Evolutionary conservation across 2,797 vertebrate genomes (phyloP).

Genomic region (Eospalax fontanierii): DNA sequence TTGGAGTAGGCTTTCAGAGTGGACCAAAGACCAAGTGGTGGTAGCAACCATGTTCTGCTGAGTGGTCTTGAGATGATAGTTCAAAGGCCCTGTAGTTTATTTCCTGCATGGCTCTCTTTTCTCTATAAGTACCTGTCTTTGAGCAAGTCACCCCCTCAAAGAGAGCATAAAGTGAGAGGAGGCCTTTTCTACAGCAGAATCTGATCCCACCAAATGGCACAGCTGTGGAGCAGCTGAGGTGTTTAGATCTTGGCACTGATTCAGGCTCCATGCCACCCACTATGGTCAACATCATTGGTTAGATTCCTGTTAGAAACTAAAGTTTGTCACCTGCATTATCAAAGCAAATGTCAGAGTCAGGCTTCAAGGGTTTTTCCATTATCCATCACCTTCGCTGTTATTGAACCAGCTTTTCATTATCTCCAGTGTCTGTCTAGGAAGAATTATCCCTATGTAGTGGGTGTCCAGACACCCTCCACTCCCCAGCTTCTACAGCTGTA

Average conservation of each 20-base stretch:
- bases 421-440: not conserved
- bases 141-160: not conserved
- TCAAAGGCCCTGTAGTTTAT: not conserved
- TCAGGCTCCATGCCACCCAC: rapidly evolving
- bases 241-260: rapidly evolving
- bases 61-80: not conserved
- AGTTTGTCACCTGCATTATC: not conserved
- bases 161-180: not conserved
- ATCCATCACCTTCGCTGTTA: not conserved
- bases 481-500: not conserved
- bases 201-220: too few species aligned
- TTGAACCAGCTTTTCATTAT: not conserved
- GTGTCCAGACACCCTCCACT: not conserved
- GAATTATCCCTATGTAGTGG: not conserved
- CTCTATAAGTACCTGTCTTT: not conserved
- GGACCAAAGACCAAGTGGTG: not conserved
- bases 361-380: not conserved
- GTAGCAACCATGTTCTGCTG: rapidly evolving
- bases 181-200: not conserved
- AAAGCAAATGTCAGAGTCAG: not conserved
- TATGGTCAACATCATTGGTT: rapidly evolving
- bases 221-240: not conserved
- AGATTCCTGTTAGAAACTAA: not conserved
- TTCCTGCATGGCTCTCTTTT: not conserved
- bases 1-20: not conserved